Percentiles rank a stretch among this genome's conserved stretches.
phyloP scores from a whole-genome alignment of 2,888 invertebrate species.

The Sphaeridia pumilis region DNA sequence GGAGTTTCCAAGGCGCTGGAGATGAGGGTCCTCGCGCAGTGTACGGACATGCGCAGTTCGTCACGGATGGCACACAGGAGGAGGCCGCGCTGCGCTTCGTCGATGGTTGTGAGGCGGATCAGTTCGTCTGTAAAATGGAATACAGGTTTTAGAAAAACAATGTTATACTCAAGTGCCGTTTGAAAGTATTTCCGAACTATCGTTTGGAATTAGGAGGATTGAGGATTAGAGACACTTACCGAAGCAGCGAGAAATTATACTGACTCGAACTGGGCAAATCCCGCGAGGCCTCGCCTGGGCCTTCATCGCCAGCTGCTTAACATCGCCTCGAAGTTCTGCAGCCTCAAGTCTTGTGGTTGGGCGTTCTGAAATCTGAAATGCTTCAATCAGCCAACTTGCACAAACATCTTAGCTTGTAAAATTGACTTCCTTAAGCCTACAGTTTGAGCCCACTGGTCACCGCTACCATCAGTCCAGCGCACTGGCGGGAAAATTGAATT shows the following conservation, averaged over 20 bases:
- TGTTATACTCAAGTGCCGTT: not conserved
- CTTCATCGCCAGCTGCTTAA: not conserved
- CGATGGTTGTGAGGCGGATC: constrained; percentile 4
- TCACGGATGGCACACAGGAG: constrained; percentile 2
- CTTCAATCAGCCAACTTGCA: not conserved
- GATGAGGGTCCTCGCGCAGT: constrained; percentile 4
- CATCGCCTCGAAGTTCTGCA: not conserved
- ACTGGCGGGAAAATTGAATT: constrained; percentile 1
- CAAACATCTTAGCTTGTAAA: not conserved
- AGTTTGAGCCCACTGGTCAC: not conserved
- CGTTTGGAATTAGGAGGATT: not conserved
- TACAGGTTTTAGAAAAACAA: not conserved
- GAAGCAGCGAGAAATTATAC: constrained; percentile 7
- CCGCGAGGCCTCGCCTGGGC: constrained; percentile 3
- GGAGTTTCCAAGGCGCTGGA: not conserved
- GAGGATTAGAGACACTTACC: not conserved
- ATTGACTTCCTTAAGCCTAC: not conserved
- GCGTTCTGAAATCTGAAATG: not conserved
- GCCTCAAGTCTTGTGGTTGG: not conserved
- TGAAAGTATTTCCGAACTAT: not conserved
- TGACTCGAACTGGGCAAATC: constrained; percentile 10
- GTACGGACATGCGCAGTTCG: constrained; percentile 5
- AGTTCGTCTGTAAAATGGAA: constrained; percentile 3
- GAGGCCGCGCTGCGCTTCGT: constrained; percentile 1
- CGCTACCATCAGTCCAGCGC: not conserved